phyloP scores from a whole-genome alignment of 2,797 vertebrate species.

The Anguilla anguilla region DNA sequence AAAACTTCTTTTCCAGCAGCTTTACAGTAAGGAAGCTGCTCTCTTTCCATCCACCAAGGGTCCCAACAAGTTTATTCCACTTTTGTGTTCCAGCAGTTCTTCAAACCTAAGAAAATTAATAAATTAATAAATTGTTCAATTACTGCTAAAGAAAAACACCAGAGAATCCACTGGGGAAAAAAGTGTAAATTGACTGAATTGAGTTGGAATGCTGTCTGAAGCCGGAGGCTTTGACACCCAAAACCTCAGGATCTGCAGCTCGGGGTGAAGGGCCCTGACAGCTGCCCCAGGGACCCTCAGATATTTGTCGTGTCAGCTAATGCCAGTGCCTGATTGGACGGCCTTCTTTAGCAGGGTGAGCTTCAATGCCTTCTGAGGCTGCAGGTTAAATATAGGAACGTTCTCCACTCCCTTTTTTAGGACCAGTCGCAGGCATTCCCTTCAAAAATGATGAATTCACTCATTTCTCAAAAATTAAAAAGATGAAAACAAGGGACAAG shows the following conservation, averaged over 20 bases:
- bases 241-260: slow-evolving; percentile 60
- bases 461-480: slow-evolving; percentile 24
- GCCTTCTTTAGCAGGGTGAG: slow-evolving; percentile 88
- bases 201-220: slow-evolving; percentile 51
- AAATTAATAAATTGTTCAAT: slow-evolving; percentile 32
- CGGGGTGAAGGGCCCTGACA: slow-evolving; percentile 84
- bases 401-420: slow-evolving; percentile 77
- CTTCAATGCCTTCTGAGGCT: slow-evolving; percentile 94
- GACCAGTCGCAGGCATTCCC: slow-evolving; percentile 36
- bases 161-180: slow-evolving; percentile 27
- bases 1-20: slow-evolving; percentile 64
- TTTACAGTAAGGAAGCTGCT: slow-evolving; percentile 73
- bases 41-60: slow-evolving; percentile 76
- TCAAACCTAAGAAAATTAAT: slow-evolving; percentile 59
- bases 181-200: slow-evolving; percentile 19
- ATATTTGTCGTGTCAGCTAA: slow-evolving; percentile 94
- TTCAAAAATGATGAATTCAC: slow-evolving; percentile 33
- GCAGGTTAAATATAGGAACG: slow-evolving; percentile 95
- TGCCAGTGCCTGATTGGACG: slow-evolving; percentile 78
- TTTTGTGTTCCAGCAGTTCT: slow-evolving; percentile 53
- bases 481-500: slow-evolving; percentile 36
- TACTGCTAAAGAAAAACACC: neutral
- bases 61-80: slow-evolving; percentile 69
- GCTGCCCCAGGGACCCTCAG: slow-evolving; percentile 82
- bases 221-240: slow-evolving; percentile 59